phyloP scores from a whole-genome alignment of 2,888 invertebrate genomes.

The Celastrina argiolus region DNA sequence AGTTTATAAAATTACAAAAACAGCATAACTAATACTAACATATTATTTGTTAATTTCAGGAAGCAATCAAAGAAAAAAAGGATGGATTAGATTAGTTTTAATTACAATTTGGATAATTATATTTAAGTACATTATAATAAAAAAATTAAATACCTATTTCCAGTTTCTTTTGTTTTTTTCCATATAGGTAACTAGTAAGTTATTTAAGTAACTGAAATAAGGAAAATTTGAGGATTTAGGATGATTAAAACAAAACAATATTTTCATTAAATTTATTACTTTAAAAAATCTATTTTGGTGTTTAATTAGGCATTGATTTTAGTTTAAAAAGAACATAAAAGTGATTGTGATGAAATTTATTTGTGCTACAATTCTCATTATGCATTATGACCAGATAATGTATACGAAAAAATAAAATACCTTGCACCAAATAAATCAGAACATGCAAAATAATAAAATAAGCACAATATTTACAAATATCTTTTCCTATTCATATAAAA shows the following conservation, averaged over 20 bases:
- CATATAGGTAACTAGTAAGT: not conserved
- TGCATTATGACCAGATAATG: slow-evolving; percentile 70
- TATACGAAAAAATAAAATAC: slow-evolving; percentile 57
- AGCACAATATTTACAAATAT: slow-evolving; percentile 67
- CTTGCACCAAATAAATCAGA: slow-evolving; percentile 55
- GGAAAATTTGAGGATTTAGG: not conserved
- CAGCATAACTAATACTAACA: no score
- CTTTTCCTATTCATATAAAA: slow-evolving; percentile 44
- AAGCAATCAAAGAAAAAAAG: slow-evolving; percentile 92
- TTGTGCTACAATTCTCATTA: slow-evolving; percentile 63
- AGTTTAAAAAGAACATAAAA: slow-evolving; percentile 28
- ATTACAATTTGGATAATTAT: slow-evolving; percentile 23
- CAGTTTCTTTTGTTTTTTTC: slow-evolving; percentile 17
- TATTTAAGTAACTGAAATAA: not conserved
- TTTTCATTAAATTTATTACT: slow-evolving; percentile 39
- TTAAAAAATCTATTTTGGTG: slow-evolving; percentile 49
- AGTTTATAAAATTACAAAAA: no score
- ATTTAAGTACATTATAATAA: not conserved
- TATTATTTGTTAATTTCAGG: slow-evolving; percentile 75
- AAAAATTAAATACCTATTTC: not conserved
- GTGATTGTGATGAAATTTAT: slow-evolving; percentile 65
- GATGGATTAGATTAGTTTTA: slow-evolving; percentile 85
- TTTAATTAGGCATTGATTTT: slow-evolving; percentile 38
- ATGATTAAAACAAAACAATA: slow-evolving; percentile 30
- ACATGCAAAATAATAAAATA: slow-evolving; percentile 56